Conservation (phyloP, 2,888 invertebrate genomes). For the Galeruca laticollis region DNA sequence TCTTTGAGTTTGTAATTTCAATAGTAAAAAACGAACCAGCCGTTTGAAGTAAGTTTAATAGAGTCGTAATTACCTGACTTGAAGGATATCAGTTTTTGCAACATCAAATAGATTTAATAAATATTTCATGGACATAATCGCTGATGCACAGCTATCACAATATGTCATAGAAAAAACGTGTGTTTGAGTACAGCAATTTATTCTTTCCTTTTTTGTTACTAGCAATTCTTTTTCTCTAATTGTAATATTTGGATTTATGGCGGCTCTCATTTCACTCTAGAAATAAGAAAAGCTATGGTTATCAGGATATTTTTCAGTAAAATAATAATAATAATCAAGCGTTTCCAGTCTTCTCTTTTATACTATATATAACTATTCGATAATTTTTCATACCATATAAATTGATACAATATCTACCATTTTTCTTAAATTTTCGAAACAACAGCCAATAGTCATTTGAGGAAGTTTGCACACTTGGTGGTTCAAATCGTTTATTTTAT, state of each 20-base stretch:
- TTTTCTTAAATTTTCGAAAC: constrained; percentile 42
- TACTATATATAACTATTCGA: constrained; percentile 21
- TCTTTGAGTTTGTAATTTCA: no score
- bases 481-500: constrained; percentile 16
- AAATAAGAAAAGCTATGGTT: no score
- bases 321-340: no score
- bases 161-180: constrained; percentile 45
- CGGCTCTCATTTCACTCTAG: constrained; percentile 9
- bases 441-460: constrained; percentile 44
- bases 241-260: background rate
- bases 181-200: constrained; percentile 42
- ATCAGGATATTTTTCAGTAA: background rate
- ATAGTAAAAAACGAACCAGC: no score
- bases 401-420: constrained; percentile 16
- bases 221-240: background rate
- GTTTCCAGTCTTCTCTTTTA: no score
- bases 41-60: background rate
- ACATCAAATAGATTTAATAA: constrained; percentile 36
- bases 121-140: constrained; percentile 50
- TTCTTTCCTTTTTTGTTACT: constrained; percentile 7
- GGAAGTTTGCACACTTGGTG: constrained; percentile 34
- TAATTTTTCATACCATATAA: constrained; percentile 34
- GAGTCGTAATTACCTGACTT: constrained; percentile 13
- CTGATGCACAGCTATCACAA: constrained; percentile 52
- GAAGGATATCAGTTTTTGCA: constrained; percentile 25